Evolutionary conservation across 2,113 vertebrate species (phyloP).

Genomic region (Sylvietta virens): DNA sequence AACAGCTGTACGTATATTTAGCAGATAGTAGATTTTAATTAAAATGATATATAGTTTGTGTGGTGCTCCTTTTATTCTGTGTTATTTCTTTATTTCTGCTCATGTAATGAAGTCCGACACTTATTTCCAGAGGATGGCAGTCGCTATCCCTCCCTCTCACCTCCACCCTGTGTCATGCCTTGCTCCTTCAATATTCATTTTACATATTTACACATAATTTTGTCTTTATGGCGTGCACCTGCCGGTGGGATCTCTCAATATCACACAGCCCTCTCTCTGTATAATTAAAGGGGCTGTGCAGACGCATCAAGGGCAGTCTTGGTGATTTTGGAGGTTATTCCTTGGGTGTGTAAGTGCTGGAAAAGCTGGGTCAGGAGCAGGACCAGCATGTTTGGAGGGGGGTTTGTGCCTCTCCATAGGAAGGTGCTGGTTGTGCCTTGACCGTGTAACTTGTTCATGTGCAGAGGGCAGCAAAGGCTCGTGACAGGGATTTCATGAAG

Average conservation of each 20-base stretch:
- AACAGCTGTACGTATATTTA: constrained; percentile 50
- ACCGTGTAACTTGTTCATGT: background rate
- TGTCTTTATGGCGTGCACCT: background rate
- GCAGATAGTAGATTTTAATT: constrained; percentile 60
- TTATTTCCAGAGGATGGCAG: background rate
- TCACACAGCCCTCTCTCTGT: background rate
- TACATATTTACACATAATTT: background rate
- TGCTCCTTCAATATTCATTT: background rate
- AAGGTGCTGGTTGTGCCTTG: background rate
- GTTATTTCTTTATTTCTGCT: constrained; percentile 47
- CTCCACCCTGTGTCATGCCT: background rate
- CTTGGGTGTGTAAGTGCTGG: background rate
- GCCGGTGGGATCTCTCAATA: background rate
- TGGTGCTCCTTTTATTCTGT: background rate
- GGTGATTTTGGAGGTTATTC: background rate
- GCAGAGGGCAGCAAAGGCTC: constrained; percentile 50
- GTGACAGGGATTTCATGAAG: background rate
- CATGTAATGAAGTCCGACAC: background rate
- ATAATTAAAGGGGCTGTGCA: background rate
- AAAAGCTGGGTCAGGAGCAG: background rate
- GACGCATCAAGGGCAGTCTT: background rate
- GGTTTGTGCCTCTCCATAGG: background rate
- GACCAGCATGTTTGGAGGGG: background rate
- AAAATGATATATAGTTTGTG: constrained; percentile 50
- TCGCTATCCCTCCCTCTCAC: background rate